Conservation (phyloP, 2,797 vertebrate species). For the Danio aesculapii region DNA sequence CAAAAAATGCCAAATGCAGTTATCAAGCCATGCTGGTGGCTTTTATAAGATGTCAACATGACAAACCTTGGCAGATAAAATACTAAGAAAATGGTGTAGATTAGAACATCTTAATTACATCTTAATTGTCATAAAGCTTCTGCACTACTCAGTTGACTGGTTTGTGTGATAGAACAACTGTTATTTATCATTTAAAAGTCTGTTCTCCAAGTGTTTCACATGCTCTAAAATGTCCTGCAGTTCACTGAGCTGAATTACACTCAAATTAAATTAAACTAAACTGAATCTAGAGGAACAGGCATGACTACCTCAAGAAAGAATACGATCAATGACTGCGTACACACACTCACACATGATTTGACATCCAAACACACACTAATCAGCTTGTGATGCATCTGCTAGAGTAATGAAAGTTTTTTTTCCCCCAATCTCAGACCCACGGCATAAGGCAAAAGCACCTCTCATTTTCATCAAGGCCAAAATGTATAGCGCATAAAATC, state of each 20-base stretch:
- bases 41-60: neutral
- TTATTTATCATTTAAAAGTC: neutral
- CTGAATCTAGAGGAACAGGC: neutral
- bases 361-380: neutral
- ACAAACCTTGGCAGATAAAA: too few relatives aligned
- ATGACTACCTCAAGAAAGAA: neutral
- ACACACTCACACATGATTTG: neutral
- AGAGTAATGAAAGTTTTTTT: neutral
- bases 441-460: slow-evolving; percentile 5
- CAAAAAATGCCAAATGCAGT: neutral
- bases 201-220: neutral
- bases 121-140: neutral
- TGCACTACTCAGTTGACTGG: neutral
- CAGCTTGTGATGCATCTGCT: neutral
- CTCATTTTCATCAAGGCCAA: neutral
- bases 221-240: neutral
- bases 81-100: neutral
- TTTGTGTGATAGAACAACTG: neutral
- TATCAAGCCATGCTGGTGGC: neutral
- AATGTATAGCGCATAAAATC: neutral
- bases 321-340: neutral
- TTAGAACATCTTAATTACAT: neutral
- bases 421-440: neutral
- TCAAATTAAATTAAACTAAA: slow-evolving; percentile 5
- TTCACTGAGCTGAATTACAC: neutral